phyloP scores from a whole-genome alignment of 2,797 vertebrate species.

The Rhynchonycteris naso region DNA sequence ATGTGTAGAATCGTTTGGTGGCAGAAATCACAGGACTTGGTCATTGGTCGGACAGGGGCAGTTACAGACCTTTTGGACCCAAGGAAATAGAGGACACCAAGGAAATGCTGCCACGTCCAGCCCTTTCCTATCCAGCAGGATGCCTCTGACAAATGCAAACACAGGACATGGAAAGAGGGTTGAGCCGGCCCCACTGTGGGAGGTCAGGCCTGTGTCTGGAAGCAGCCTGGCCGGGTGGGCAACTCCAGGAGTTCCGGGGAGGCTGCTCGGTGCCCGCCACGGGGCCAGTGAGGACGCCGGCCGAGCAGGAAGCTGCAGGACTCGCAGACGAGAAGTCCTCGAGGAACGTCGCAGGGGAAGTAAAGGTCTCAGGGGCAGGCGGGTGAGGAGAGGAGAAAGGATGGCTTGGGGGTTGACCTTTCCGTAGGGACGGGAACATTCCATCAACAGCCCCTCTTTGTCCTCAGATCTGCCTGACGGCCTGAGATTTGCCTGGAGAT shows the following conservation, averaged over 20 bases:
- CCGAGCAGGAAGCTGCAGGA: background rate
- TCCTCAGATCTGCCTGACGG: slow-evolving; percentile 69
- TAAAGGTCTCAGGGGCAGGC: background rate
- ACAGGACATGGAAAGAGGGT: rapidly evolving
- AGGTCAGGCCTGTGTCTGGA: background rate
- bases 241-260: background rate
- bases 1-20: background rate
- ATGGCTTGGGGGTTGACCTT: slow-evolving; percentile 74
- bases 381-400: slow-evolving; percentile 20
- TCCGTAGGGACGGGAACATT: slow-evolving; percentile 25
- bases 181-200: background rate
- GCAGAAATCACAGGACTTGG: background rate
- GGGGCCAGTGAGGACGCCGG: no score
- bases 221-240: background rate
- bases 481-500: slow-evolving; percentile 79
- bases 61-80: background rate
- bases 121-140: background rate
- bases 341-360: background rate
- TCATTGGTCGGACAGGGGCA: background rate
- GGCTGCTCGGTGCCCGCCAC: background rate
- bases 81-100: background rate
- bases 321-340: background rate
- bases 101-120: rapidly evolving
- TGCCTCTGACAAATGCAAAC: background rate
- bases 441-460: slow-evolving; percentile 78